Evolutionary conservation across 2,113 vertebrate genomes (phyloP), one percentile per base, ranked within the genome.

Genomic region (Polyodon spathula): DNA sequence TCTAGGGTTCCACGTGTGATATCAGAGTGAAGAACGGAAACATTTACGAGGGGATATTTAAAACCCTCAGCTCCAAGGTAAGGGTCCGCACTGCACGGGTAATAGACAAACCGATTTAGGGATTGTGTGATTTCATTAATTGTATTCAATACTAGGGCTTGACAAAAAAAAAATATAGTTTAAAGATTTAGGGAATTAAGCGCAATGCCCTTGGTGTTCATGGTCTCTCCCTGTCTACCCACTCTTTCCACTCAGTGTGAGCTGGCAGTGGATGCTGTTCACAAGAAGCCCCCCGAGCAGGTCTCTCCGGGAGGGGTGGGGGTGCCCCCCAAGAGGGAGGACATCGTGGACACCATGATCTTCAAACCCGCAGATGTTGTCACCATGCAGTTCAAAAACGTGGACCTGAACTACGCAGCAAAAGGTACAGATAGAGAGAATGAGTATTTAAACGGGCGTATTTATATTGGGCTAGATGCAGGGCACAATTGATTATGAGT

Each of bases 321-420:
- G 44, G 63, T 41, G 50, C 80, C 69, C 0, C 93, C 92, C 50
- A 85, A 88, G 48, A 83, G 89, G 40, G 93, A 95, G 69, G 92
- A 95, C 43, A 95, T 95, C 43, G 90, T 93, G 1, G 92, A 95
- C 71, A 95, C 91, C 6, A 93, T 95, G 90, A 86, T 95, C 64
- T 95, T 95, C 76, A 92, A 89, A 64, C 89, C 92, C 40, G 76
- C 78, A 7, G 92, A 95, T 61, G 76, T 94, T 8, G 86, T 92
- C 72, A 86, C 90, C 6, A 92, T 95, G 73, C 91, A 87, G 68
- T 95, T 92, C 80, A 86, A 65, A 75, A 92, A 94, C 5, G 91
- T 95, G 27, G 93, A 95, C 74, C 92, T 94, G 67, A 94, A 90
- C 77, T 94, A 78, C 38, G 93, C 93, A 64, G 93, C 89, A 56